A percentile compares a stretch with the other conserved stretches of the same genome.
These are phyloP conservation scores for Dendronephthya gigantea DNA, from an alignment of 64 coral and sea anemone species.

Conservation along the genomic window DNA sequence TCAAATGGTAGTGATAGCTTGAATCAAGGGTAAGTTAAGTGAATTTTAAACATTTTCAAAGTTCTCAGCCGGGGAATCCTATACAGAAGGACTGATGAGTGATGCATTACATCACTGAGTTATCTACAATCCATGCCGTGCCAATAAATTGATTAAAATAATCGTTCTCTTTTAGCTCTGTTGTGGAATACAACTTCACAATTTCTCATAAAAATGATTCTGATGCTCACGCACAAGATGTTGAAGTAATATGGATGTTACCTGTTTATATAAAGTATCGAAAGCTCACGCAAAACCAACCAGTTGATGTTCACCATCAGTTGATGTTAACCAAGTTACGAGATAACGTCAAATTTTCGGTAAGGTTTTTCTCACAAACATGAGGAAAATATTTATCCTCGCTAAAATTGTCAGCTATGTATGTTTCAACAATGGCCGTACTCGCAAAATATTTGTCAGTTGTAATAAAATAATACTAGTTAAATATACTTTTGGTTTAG, in stretches of 20 bases:
- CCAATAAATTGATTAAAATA: too few species aligned
- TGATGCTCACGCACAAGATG: conserved; percentile 47
- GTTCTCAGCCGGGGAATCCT: too few species aligned
- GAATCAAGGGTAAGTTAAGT: conserved; percentile 27
- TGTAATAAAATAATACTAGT: too few species aligned
- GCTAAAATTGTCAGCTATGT: too few species aligned
- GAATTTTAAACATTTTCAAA: background rate
- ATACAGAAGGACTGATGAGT: too few species aligned
- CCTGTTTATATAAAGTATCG: conserved; percentile 49
- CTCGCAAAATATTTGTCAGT: too few species aligned
- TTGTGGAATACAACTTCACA: conserved; percentile 61
- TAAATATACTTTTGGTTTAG: too few species aligned
- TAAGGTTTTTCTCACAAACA: background rate
- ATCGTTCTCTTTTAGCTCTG: conserved; percentile 16
- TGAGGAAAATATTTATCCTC: too few species aligned
- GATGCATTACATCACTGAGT: too few species aligned
- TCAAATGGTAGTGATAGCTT: conserved; percentile 17
- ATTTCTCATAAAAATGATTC: conserved; percentile 49
- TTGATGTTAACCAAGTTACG: background rate
- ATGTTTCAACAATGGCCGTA: too few species aligned
- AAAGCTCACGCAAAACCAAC: background rate
- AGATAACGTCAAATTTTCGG: conserved; percentile 21
- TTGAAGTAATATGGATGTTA: conserved; percentile 71
- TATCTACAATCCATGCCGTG: too few species aligned
- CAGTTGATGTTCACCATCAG: background rate